Percentiles rank a stretch among this genome's conserved stretches.
Evolutionary conservation across 92 coral and sea anemone genomes (phyloP).

Genomic region (Zoanthus gigantus): DNA sequence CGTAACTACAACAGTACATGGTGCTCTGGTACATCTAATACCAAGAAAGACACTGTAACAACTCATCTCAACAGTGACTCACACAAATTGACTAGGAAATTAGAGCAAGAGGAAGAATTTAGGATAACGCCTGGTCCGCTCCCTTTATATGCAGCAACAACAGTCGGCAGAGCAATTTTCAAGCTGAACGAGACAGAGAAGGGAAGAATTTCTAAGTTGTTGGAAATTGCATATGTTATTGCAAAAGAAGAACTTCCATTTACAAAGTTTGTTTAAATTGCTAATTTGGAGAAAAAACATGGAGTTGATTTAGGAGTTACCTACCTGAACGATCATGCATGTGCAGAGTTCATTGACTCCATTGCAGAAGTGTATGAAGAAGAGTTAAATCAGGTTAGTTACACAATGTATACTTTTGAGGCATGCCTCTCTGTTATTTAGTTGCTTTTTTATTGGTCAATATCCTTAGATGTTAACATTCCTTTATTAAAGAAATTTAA

Average conservation of each 20-base stretch:
- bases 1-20: too few relatives aligned
- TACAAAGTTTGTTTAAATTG: constrained; percentile 60
- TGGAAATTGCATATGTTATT: constrained; percentile 55
- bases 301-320: constrained; percentile 64
- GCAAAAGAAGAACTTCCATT: constrained; percentile 68
- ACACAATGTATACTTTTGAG: too few relatives aligned
- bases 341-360: constrained; percentile 70
- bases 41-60: too few relatives aligned
- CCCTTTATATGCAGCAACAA: constrained; percentile 62
- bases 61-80: too few relatives aligned
- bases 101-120: too few relatives aligned
- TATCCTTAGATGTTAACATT: background rate
- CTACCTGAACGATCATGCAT: constrained; percentile 63
- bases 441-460: background rate
- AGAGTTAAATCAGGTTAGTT: constrained; percentile 62
- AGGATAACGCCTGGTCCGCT: too few relatives aligned
- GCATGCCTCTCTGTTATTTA: too few relatives aligned
- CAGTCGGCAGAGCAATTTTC: constrained; percentile 62
- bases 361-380: constrained; percentile 69
- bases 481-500: too few relatives aligned
- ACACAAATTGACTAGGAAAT: too few relatives aligned
- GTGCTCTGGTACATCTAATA: too few relatives aligned
- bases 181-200: constrained; percentile 28
- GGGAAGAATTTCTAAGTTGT: constrained; percentile 43
- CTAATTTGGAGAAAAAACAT: constrained; percentile 60